Evolutionary conservation across 2,113 vertebrate genomes (phyloP), one percentile per base, ranked within the genome.

Genomic region (Panurus biarmicus): DNA sequence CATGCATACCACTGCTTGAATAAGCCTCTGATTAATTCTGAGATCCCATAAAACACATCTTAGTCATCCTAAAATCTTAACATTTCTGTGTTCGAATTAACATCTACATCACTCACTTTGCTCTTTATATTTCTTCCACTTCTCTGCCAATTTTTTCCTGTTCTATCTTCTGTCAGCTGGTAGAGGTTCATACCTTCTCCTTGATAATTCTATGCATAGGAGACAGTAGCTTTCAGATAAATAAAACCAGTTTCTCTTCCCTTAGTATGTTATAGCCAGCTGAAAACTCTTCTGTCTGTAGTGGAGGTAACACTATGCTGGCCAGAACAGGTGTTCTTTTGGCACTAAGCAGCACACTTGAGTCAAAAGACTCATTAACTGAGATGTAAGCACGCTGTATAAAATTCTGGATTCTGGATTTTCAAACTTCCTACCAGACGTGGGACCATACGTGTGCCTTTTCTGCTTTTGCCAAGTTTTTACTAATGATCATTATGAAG

Each of bases 1-100:
- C 20, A 67, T 35, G 19, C 60, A 70, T 85, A 40, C 13, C 26
- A 35, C 67, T 70, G 42, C 71, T 85, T 78, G 64, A 95, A 82
- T 77, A 90, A 83, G 62, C 51, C 60, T 93, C 85, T 95, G 87
- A 93, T 96, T 97, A 94, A 94, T 79, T 76, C 71, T 74, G 87
- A 67, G 67, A 79, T 71, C 44, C 60, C 21, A 85, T 91, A 69
- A 89, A 91, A 87, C 26, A 53, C 24, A 61, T 78, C 48, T 92
- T 87, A 91, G 66, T 94, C 62, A 82, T 60, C 74, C 42, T 77
- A 76, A 70, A 93, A 76, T 31, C 35, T 70, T 66, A 87, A 64
- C 8, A 21, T 84, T 70, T 88, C 65, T 78, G 21, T 71, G 51
- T 81, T 82, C 44, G 77, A 75, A 80, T 74, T 40, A 85, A 33